Percentiles rank a stretch among this genome's conserved stretches.
Evolutionary conservation across 2,797 vertebrate genomes (phyloP).

Genomic region (Amblyraja radiata): DNA sequence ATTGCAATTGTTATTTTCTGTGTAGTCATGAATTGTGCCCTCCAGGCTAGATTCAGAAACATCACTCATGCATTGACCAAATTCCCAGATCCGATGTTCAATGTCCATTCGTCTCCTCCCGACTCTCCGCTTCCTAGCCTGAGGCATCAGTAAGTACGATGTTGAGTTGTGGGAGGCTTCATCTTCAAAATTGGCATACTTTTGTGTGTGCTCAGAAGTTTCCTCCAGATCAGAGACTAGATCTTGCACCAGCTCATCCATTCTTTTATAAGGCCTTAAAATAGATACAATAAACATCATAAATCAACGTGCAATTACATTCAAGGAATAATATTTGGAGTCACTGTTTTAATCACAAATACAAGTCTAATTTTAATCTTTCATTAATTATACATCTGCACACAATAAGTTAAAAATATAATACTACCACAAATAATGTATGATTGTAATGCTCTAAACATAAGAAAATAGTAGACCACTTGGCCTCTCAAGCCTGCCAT

Average conservation of each 20-base stretch:
- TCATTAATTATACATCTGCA: not conserved
- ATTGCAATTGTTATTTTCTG: slow-evolving; percentile 74
- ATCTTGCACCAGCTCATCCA: slow-evolving; percentile 98
- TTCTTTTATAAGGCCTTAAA: slow-evolving; percentile 86
- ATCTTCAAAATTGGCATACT: slow-evolving; percentile 83
- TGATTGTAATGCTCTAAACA: not conserved
- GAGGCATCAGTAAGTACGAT: slow-evolving; percentile 84
- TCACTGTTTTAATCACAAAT: not conserved
- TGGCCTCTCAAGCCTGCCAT: no score
- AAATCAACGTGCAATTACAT: not conserved
- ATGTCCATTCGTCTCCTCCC: slow-evolving; percentile 86
- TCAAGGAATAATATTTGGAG: not conserved
- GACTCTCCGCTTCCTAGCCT: slow-evolving; percentile 85
- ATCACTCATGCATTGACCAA: slow-evolving; percentile 82
- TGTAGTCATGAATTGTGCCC: slow-evolving; percentile 84
- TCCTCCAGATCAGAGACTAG: slow-evolving; percentile 82
- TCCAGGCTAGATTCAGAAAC: slow-evolving; percentile 93
- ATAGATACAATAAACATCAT: not conserved
- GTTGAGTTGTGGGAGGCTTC: slow-evolving; percentile 70
- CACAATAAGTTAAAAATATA: not conserved
- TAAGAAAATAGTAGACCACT: no score
- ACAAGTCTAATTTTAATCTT: not conserved
- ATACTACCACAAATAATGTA: not conserved
- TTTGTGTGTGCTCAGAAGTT: slow-evolving; percentile 84
- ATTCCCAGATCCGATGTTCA: slow-evolving; percentile 81